A percentile compares a stretch with the other conserved stretches of the same genome.
phyloP scores from a whole-genome alignment of 1,140 invertebrate species.

The Dreissena polymorpha region DNA sequence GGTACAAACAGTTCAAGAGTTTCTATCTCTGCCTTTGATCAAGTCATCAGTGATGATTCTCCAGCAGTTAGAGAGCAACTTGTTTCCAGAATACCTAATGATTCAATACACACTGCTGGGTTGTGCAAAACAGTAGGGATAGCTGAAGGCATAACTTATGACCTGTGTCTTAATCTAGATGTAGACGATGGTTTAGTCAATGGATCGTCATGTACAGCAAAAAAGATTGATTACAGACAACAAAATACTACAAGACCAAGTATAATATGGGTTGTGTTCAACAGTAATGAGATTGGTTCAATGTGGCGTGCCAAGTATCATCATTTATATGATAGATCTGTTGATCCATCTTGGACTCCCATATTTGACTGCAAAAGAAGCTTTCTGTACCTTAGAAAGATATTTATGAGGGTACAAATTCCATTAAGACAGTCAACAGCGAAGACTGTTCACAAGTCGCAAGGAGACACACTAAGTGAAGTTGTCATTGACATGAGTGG shows the following conservation, averaged over 20 bases:
- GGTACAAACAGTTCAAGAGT: neutral
- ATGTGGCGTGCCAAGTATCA: neutral
- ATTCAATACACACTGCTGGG: neutral
- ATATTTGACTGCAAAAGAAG: slow-evolving; percentile 20
- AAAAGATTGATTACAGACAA: slow-evolving; percentile 28
- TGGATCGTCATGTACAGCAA: slow-evolving; percentile 16
- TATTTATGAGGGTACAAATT: neutral
- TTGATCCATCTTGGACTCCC: neutral
- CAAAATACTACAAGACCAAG: neutral
- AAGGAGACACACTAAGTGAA: neutral
- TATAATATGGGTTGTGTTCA: slow-evolving; percentile 31
- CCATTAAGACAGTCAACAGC: slow-evolving; percentile 1
- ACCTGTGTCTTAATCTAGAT: no score
- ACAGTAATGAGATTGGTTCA: neutral
- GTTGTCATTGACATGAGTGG: no score
- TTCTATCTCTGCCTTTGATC: slow-evolving; percentile 1
- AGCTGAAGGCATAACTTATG: no score
- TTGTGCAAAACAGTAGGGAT: no score
- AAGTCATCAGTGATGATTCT: slow-evolving; percentile 1
- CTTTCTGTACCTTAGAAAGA: neutral
- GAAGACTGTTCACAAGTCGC: neutral
- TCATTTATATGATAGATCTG: slow-evolving; percentile 12
- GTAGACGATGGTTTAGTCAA: slow-evolving; percentile 28
- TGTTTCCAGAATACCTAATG: slow-evolving; percentile 7
- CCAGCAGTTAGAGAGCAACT: neutral